Evolutionary conservation across 2,113 vertebrate species (phyloP).

Genomic region (Gopherus flavomarginatus): DNA sequence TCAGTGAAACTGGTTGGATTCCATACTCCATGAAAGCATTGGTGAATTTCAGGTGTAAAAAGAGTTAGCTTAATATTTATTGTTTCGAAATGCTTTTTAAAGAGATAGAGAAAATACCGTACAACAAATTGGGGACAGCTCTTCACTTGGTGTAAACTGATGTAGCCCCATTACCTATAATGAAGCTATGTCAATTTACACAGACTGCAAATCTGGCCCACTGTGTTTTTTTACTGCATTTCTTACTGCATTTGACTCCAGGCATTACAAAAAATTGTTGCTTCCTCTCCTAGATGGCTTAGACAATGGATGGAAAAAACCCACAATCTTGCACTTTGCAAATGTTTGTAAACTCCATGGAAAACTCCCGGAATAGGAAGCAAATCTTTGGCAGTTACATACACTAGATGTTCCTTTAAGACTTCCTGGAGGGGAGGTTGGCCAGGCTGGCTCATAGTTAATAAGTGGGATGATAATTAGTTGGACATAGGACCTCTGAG

Average conservation of each 20-base stretch:
- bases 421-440: not conserved
- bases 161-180: not conserved
- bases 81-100: not conserved
- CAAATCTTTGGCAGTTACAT: not conserved
- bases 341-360: not conserved
- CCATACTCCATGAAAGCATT: not conserved
- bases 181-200: not conserved
- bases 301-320: not conserved
- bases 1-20: not conserved
- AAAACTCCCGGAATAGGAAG: not conserved
- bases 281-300: not conserved
- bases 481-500: not conserved
- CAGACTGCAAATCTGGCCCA: not conserved
- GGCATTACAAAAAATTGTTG: not conserved
- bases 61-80: not conserved
- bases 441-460: not conserved
- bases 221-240: rapidly evolving
- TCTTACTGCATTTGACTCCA: not conserved
- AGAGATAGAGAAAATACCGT: not conserved
- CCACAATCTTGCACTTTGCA: not conserved
- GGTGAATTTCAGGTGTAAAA: not conserved
- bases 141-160: not conserved
- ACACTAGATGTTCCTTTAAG: not conserved
- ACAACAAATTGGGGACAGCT: not conserved
- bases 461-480: not conserved